These are phyloP conservation scores for Platalea minor DNA, from an alignment of 2,797 vertebrate genomes.

Conservation along the genomic window DNA sequence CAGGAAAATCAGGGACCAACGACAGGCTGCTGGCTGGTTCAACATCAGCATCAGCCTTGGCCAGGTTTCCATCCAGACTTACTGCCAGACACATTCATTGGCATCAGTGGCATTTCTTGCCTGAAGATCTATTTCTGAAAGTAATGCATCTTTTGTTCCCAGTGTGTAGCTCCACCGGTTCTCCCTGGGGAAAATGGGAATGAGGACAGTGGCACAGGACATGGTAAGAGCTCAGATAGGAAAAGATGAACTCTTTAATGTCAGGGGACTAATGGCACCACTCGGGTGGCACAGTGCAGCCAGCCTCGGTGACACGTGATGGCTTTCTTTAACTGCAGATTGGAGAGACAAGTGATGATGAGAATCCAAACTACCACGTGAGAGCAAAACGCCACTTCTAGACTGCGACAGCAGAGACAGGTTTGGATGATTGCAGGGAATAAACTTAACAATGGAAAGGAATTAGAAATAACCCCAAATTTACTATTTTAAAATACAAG, in stretches of 20 bases:
- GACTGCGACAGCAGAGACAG: background rate
- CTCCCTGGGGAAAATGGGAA: background rate
- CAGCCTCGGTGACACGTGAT: background rate
- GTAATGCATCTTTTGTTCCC: background rate
- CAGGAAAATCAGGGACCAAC: background rate
- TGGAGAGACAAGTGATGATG: background rate
- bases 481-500: background rate
- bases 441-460: background rate
- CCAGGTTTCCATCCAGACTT: background rate
- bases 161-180: background rate
- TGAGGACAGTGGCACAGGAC: background rate
- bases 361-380: background rate
- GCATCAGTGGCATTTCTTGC: background rate
- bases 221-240: background rate
- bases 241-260: background rate
- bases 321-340: background rate
- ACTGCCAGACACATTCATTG: background rate
- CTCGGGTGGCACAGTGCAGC: background rate
- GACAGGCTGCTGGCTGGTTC: background rate
- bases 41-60: rapidly evolving
- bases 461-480: background rate
- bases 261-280: background rate
- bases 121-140: background rate
- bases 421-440: background rate
- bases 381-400: background rate